A percentile compares a stretch with the other conserved stretches of the same genome.
Conservation (phyloP, 2,113 vertebrate species). For the Phylloscopus whistleri region DNA sequence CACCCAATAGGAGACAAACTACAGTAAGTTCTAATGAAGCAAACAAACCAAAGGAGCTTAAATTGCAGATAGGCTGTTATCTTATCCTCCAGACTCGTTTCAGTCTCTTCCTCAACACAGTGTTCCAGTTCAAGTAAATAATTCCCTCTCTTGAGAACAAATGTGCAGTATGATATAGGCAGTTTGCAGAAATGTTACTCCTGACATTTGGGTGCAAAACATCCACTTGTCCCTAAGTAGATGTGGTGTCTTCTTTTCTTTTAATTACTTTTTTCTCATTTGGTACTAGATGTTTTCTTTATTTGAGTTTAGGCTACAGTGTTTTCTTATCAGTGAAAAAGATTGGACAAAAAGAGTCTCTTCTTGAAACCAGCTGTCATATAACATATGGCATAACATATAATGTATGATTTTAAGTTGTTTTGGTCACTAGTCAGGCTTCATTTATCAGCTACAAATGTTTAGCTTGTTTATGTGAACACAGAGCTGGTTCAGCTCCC, state of each 20-base stretch:
- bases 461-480: background rate
- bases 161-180: background rate
- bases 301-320: background rate
- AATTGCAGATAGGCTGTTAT: background rate
- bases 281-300: background rate
- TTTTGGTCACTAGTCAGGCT: background rate
- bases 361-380: background rate
- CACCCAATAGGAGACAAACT: background rate
- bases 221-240: background rate
- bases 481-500: background rate
- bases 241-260: background rate
- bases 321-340: background rate
- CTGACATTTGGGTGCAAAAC: background rate
- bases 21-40: background rate
- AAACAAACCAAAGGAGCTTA: constrained; percentile 2
- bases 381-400: background rate
- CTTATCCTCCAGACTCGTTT: background rate
- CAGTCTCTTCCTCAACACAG: background rate
- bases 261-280: background rate
- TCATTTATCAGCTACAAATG: background rate
- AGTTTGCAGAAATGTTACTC: background rate
- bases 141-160: background rate
- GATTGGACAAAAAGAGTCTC: background rate
- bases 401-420: background rate
- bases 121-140: background rate